Evolutionary conservation across 2,797 vertebrate genomes (phyloP), one percentile per base, ranked within the genome.

Genomic region (Lepus townsendii): DNA sequence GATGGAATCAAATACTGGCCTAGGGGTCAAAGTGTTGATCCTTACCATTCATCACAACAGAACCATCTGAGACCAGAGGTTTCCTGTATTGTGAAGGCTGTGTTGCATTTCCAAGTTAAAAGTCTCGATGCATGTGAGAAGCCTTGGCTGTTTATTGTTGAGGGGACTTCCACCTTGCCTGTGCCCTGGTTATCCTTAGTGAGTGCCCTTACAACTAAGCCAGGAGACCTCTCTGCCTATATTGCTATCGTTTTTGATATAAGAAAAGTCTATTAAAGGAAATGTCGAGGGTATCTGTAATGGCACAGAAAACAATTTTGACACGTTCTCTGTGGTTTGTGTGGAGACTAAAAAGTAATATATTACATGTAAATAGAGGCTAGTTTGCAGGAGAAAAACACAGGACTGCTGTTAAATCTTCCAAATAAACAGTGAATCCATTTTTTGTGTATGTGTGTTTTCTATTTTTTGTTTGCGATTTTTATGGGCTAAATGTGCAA

Each of bases 221-320:
- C 16, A 26, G 0, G 9, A 6, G 27, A 66, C 62, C 27, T 62
- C 50, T 52, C 7, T 19, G 38, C 20, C 27, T 4, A 16, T 38
- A 32, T 30, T 78, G 88, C 72, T 76, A 3, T 63, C 57, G 42
- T 42, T 87, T 85, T 77, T 66, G 42, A 60, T 60, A 20, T 38
- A 73, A 94, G 89, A 42, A 90, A 82, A 76, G 13, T 7, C 69
- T 65, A 22, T 30, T 57, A 79, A 72, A 82, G 30, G 80, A 60
- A 86, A 91, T 22, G 82, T 32, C 14, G 52, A 84, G 57, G 47
- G 20, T 38, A 83, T 80, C 76, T 16, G 3, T 52, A 82, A 75
- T 83, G 62, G 26, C 79, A 42, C 54, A 52, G 52, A 88, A 47
- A 84, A 35, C 72, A 60, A 62, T 84, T 4, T 7, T 38, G 66